A percentile compares a stretch with the other conserved stretches of the same genome.
phyloP scores from a whole-genome alignment of 2,113 vertebrate species.

The Tautogolabrus adspersus region DNA sequence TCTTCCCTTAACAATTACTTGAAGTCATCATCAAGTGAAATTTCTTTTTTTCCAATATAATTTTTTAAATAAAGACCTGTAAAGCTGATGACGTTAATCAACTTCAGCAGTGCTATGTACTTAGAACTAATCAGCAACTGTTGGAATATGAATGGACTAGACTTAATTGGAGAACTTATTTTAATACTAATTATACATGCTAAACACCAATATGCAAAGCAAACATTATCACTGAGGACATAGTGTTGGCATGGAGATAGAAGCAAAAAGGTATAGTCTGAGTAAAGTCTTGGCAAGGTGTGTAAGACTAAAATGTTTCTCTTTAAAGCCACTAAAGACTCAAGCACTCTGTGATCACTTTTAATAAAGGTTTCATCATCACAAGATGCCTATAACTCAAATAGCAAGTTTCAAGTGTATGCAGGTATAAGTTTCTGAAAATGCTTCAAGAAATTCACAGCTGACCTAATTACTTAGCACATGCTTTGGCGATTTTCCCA shows the following conservation, averaged over 20 bases:
- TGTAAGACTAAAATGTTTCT: not conserved
- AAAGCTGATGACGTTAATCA: not conserved
- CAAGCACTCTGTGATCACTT: not conserved
- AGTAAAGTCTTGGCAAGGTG: not conserved
- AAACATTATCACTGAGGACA: too few relatives aligned
- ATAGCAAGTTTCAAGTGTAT: not conserved
- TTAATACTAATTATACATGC: too few relatives aligned
- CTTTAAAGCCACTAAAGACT: not conserved
- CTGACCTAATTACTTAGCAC: slow-evolving; percentile 70
- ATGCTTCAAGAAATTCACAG: slow-evolving; percentile 35
- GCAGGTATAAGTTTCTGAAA: slow-evolving; percentile 4
- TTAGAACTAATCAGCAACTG: too few relatives aligned
- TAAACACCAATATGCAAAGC: not conserved
- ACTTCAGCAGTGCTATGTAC: not conserved
- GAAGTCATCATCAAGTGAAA: too few relatives aligned
- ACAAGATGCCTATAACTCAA: too few relatives aligned
- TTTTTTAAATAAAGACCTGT: not conserved
- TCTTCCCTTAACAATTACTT: too few relatives aligned
- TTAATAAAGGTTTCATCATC: not conserved
- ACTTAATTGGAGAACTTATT: too few relatives aligned
- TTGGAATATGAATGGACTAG: too few relatives aligned
- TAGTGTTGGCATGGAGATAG: not conserved
- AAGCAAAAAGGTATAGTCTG: not conserved
- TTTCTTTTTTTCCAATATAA: not conserved
- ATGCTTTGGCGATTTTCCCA: slow-evolving; percentile 45